Base-by-base conservation (phyloP, 2,888 invertebrate genomes). In the Venusia cambrica region DNA sequence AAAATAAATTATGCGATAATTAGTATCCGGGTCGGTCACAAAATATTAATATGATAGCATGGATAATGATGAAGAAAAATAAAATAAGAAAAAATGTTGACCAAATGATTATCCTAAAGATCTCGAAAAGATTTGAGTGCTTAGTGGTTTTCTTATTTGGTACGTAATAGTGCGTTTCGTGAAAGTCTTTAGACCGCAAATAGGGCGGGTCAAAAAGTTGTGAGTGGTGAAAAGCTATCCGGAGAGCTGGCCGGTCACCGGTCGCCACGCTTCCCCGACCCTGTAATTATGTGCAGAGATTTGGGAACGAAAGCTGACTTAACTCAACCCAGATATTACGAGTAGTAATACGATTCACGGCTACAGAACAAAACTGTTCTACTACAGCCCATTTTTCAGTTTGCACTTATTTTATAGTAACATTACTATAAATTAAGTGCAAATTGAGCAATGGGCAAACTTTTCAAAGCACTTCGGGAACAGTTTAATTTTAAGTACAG, bases 251-350 rank as follows among this genome's bases (percentile, higher is more conserved):
- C 14, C 31, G 29, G 28, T 32, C 36, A 26, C 28, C 26, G 58
- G 50, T 54, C 48, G 54, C 57, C 51, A 60, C 61, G 65, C 64
- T 58, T 56, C 54, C 51, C 38, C 51, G 41, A 54, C 48, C 40
- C 47, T 44, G 62, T 68, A 71, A 73, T 74, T 71, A 73, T 73
- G 66, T 72, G 64, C 61, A 48, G 70, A 67, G 73, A 73, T 77
- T 77, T 73, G 64, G 62, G 66, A 62, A 62, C 61, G 64, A 62
- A 61, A 57, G 58, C 53, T 54, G 45, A 48, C 48, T 54, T 51
- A 60, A 62, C 65, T 65, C 71, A 70, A 75, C 75, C 76, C 64
- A 75, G 61, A 74, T 76, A 58, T 56, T n/a, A n/a, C n/a, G n/a
- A n/a, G 22, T 45, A 44, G 57, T 69, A 68, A 73, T 74, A 58